A percentile compares a stretch with the other conserved stretches of the same genome.
These are phyloP conservation scores for Amphipoea lucens DNA, from an alignment of 2,888 invertebrate genomes.

Conservation along the genomic window DNA sequence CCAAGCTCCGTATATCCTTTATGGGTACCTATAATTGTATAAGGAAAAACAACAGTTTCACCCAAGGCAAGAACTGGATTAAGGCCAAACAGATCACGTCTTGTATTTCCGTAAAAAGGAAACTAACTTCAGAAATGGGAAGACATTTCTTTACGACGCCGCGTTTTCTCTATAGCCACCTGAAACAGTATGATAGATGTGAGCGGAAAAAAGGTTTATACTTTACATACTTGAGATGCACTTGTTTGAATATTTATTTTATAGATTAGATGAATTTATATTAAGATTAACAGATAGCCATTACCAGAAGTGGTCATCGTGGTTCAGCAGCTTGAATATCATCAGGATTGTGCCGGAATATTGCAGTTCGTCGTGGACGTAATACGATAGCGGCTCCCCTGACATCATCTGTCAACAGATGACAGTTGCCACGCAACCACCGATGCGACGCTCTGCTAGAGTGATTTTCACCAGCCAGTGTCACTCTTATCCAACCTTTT, in stretches of 20 bases:
- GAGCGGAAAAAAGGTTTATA: conserved; percentile 25
- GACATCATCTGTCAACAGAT: neutral
- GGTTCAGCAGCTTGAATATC: neutral
- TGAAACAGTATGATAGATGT: conserved; percentile 53
- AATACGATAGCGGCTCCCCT: neutral
- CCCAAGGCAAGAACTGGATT: conserved; percentile 78
- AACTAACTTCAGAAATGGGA: conserved; percentile 76
- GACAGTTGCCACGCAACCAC: neutral
- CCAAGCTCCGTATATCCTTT: conserved; percentile 53
- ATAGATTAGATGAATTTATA: conserved; percentile 5
- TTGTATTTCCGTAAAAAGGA: conserved; percentile 78
- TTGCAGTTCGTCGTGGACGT: neutral
- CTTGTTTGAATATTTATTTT: conserved; percentile 28
- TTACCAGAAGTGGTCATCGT: neutral
- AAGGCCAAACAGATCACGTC: conserved; percentile 83
- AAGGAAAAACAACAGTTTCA: conserved; percentile 69
- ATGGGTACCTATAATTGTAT: conserved; percentile 61
- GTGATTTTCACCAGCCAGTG: neutral
- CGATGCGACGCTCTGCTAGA: neutral
- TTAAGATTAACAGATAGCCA: neutral
- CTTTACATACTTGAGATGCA: conserved; percentile 39
- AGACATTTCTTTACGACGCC: conserved; percentile 71
- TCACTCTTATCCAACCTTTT: neutral
- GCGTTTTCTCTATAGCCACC: conserved; percentile 58
- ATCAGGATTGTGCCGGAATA: neutral